These are phyloP conservation scores for Tupaia tana DNA, from an alignment of 2,113 vertebrate species.

Conservation along the genomic window DNA sequence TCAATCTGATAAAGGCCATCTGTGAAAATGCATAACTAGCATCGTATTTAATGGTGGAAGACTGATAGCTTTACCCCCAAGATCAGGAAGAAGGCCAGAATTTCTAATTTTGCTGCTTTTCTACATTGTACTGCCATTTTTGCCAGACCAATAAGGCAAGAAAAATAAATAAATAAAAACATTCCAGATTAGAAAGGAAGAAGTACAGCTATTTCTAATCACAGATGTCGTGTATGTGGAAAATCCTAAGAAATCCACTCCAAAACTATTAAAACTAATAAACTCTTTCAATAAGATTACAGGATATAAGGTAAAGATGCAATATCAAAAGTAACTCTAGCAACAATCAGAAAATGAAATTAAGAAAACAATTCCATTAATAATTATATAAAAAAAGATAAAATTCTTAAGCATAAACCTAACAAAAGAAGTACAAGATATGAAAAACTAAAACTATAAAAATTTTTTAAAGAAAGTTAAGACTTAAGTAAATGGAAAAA, in stretches of 20 bases:
- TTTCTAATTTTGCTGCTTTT: not conserved
- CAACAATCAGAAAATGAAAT: constrained; percentile 16
- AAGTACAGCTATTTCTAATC: not conserved
- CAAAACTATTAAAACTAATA: not conserved
- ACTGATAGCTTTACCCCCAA: not conserved
- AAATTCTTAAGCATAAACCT: constrained; percentile 27
- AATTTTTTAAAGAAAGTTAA: not conserved
- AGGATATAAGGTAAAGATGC: not conserved
- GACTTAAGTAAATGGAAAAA: not conserved
- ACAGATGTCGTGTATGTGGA: not conserved
- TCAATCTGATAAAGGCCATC: no score
- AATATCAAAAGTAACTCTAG: not conserved
- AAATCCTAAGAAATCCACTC: not conserved
- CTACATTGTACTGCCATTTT: not conserved
- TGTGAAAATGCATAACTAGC: not conserved
- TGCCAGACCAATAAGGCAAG: not conserved
- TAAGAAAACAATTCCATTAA: not conserved
- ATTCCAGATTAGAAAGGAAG: not conserved
- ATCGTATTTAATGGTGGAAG: not conserved
- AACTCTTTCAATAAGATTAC: not conserved
- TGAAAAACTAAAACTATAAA: not conserved
- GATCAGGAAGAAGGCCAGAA: not conserved
- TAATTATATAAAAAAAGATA: not conserved
- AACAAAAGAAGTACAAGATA: not conserved
- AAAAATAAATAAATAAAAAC: not conserved